These are phyloP conservation scores for Papilio demoleus DNA, from an alignment of 2,888 invertebrate genomes.

Conservation along the genomic window DNA sequence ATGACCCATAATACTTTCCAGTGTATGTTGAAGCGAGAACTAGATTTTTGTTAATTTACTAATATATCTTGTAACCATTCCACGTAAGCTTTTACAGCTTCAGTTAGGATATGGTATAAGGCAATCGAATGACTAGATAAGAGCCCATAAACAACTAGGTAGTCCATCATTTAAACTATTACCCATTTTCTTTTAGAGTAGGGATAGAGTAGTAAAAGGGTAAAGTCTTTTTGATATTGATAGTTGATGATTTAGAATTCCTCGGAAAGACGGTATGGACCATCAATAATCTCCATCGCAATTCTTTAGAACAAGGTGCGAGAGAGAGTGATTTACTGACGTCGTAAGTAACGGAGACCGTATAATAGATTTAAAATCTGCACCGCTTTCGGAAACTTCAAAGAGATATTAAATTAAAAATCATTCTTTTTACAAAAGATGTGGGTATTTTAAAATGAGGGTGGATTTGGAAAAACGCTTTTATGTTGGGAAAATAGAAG, in stretches of 20 bases:
- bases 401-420: slow-evolving; percentile 22
- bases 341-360: slow-evolving; percentile 31
- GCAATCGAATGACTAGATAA: too few relatives aligned
- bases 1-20: too few relatives aligned
- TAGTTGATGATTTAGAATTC: slow-evolving; percentile 16
- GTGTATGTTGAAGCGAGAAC: too few relatives aligned
- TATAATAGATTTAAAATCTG: slow-evolving; percentile 36
- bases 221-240: slow-evolving; percentile 15
- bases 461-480: background rate
- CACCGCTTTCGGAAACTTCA: slow-evolving; percentile 35
- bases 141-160: too few relatives aligned
- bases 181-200: too few relatives aligned
- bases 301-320: slow-evolving; percentile 25
- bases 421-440: slow-evolving; percentile 17
- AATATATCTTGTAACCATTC: too few relatives aligned
- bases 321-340: slow-evolving; percentile 22
- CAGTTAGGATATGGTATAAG: too few relatives aligned
- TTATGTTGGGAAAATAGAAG: too few relatives aligned
- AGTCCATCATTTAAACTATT: too few relatives aligned
- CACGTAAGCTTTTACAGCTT: too few relatives aligned
- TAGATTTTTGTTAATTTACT: too few relatives aligned
- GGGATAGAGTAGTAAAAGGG: background rate
- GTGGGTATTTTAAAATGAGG: background rate
- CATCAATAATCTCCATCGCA: slow-evolving; percentile 25
- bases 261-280: background rate